Base-by-base conservation (phyloP, 2,797 vertebrate genomes). In the Falco novaeseelandiae region DNA sequence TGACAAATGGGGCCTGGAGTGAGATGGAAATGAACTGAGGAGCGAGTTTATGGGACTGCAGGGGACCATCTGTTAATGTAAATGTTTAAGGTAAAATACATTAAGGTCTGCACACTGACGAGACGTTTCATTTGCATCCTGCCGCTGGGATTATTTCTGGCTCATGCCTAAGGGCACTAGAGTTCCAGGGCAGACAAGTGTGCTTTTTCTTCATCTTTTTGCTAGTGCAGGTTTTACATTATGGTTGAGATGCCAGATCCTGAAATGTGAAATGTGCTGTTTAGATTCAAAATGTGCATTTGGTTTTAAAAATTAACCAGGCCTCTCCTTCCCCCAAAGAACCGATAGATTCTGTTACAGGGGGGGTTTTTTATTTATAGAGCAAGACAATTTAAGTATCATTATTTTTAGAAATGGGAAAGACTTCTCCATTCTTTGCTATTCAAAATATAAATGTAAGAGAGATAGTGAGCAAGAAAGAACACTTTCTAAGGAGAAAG, bases 51-150 rank as follows among this genome's bases (percentile, higher is more conserved):
- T 98, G 93, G 98, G 96, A 96, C 98, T 97, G 91, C 14, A 1
- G 97, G 97, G 98, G 94, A 97, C 97, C 97, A 98, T 98, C 97
- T 98, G 97, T 98, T 98, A 98, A 98, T 97, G 97, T 98, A 98
- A 98, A 98, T 97, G 98, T 98, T 98, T 98, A 98, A 98, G 97
- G 97, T 97, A 97, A 97, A 98, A 97, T 96, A 82, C 91, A 97
- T 97, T 97, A 98, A 97, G 72, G 83, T 91, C 79, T 94, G 91
- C 55, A 54, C 27, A 49, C 97, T 98, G 98, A 97, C 1, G 10
- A 98, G 97, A 98, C 97, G 62, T 97, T 98, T 98, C 94, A 96
- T 98, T 97, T 98, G 91, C 97, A 96, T 97, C 59, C 85, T 97
- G 95, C 96, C 88, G 96, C 89, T 96, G 96, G 97, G 95, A 98